Conservation (phyloP, 2,797 vertebrate genomes). For the Hipposideros larvatus region DNA sequence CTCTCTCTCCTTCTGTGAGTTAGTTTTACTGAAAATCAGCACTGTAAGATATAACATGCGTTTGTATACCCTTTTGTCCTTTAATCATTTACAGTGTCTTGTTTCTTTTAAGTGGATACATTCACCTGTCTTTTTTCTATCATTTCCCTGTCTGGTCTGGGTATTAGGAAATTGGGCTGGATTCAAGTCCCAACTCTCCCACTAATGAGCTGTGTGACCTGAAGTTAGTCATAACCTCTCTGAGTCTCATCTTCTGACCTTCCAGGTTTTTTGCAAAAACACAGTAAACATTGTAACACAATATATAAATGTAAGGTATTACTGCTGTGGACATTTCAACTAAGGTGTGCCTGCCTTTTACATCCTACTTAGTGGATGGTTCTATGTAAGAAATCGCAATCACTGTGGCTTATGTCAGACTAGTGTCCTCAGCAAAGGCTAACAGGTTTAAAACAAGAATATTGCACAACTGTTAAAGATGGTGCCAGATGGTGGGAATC, state of each 20-base stretch:
- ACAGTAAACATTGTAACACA: slow-evolving; percentile 26
- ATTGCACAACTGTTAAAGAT: background rate
- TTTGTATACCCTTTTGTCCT: slow-evolving; percentile 6
- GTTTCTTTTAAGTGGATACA: background rate
- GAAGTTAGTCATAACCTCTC: background rate
- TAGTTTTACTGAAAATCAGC: slow-evolving; percentile 66
- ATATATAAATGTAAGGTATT: slow-evolving; percentile 45
- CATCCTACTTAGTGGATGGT: background rate
- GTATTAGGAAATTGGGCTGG: background rate
- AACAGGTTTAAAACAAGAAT: slow-evolving; percentile 41
- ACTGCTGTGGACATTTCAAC: slow-evolving; percentile 53
- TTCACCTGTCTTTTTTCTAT: background rate
- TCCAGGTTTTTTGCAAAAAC: slow-evolving; percentile 3
- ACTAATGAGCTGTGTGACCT: background rate
- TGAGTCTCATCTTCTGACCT: slow-evolving; percentile 27
- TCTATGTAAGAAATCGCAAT: slow-evolving; percentile 58
- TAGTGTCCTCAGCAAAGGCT: slow-evolving; percentile 20
- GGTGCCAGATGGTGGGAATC: background rate
- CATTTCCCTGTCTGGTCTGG: background rate
- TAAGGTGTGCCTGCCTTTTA: slow-evolving; percentile 24
- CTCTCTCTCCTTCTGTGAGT: background rate
- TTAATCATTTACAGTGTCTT: slow-evolving; percentile 24
- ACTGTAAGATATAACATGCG: slow-evolving; percentile 4
- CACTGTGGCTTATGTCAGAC: slow-evolving; percentile 14
- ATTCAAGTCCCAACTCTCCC: background rate